Evolutionary conservation across 2,113 vertebrate genomes (phyloP).

Genomic region (Silurus glanis): DNA sequence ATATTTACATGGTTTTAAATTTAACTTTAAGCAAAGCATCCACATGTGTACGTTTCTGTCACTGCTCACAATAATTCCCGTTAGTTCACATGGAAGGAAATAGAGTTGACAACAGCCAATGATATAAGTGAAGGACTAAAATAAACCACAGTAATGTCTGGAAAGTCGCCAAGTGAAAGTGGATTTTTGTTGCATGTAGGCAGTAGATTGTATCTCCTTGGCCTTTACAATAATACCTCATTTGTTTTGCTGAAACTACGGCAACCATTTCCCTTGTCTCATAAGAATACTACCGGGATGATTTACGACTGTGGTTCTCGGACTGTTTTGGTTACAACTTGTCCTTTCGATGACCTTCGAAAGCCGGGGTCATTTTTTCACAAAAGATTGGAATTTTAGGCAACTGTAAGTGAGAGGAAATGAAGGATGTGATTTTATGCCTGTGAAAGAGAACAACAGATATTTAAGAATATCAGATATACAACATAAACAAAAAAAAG

Average conservation of each 20-base stretch:
- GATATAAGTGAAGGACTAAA: background rate
- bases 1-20: background rate
- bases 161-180: background rate
- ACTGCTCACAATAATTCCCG: too few species aligned
- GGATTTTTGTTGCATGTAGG: background rate
- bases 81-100: background rate
- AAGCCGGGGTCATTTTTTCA: background rate
- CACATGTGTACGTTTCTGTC: too few species aligned
- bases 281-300: background rate
- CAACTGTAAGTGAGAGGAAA: background rate
- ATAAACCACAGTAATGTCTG: background rate
- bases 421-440: background rate
- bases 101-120: background rate
- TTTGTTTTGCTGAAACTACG: conserved; percentile 19
- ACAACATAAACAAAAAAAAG: background rate
- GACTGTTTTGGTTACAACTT: background rate
- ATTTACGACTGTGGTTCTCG: background rate
- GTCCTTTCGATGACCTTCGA: background rate
- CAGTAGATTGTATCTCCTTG: background rate
- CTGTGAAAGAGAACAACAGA: background rate
- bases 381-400: background rate
- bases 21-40: background rate
- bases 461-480: background rate
- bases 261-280: background rate
- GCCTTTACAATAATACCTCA: background rate